Conservation (phyloP, 2,113 vertebrate genomes). For the Pseudorectes ferrugineus region DNA sequence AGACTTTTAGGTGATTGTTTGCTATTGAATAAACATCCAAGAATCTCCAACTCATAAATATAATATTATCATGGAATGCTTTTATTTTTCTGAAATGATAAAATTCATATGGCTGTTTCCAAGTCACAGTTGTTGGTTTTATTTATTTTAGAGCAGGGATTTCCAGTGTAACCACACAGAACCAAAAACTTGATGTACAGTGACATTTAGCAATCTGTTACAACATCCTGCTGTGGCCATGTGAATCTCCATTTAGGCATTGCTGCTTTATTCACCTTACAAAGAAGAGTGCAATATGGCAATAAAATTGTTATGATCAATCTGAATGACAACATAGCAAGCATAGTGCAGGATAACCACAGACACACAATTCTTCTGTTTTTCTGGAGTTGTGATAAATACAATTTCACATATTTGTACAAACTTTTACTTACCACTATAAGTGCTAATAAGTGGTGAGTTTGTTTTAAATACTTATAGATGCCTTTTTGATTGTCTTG, state of each 20-base stretch:
- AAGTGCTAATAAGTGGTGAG: background rate
- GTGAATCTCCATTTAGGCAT: background rate
- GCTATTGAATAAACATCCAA: background rate
- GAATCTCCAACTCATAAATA: background rate
- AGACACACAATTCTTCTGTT: background rate
- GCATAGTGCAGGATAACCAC: background rate
- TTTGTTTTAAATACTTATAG: background rate
- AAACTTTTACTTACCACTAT: background rate
- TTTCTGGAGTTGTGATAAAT: background rate
- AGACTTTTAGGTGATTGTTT: background rate
- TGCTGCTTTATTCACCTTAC: background rate
- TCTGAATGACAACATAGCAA: background rate
- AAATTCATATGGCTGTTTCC: constrained; percentile 11
- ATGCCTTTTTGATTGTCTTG: background rate
- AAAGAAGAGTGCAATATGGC: background rate
- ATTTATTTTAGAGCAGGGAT: background rate
- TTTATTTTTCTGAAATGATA: background rate
- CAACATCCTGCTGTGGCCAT: background rate
- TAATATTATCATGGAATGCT: background rate
- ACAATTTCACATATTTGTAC: background rate
- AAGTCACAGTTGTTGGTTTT: background rate
- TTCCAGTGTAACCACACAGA: background rate
- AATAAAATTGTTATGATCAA: background rate
- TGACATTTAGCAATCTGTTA: background rate
- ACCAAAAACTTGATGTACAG: background rate